A percentile compares a stretch with the other conserved stretches of the same genome.
These are phyloP conservation scores for Drosophila lacteicornis DNA, from an alignment of 1,140 invertebrate species.

Conservation along the genomic window DNA sequence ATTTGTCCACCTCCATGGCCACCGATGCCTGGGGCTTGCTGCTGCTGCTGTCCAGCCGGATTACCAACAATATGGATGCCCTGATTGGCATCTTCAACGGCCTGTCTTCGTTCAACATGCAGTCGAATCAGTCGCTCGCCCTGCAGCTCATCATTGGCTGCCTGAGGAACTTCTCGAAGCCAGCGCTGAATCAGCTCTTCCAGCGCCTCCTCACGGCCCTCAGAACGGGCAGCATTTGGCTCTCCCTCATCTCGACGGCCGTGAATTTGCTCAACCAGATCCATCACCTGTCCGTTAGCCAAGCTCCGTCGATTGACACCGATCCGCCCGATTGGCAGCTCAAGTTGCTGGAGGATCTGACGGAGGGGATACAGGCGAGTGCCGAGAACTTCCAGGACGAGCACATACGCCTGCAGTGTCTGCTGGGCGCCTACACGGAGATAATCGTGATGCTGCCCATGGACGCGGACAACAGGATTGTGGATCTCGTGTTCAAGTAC, in stretches of 20 bases:
- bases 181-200: slow-evolving; percentile 74
- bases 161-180: slow-evolving; percentile 63
- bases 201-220: slow-evolving; percentile 48
- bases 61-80: slow-evolving; percentile 75
- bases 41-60: slow-evolving; percentile 65
- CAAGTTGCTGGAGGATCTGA: slow-evolving; percentile 49
- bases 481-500: slow-evolving; percentile 70
- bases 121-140: slow-evolving; percentile 64
- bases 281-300: slow-evolving; percentile 53
- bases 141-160: slow-evolving; percentile 63
- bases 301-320: slow-evolving; percentile 24
- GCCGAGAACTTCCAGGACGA: slow-evolving; percentile 56
- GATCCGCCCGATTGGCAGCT: slow-evolving; percentile 47
- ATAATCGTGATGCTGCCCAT: slow-evolving; percentile 59
- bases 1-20: slow-evolving; percentile 73
- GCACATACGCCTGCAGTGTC: slow-evolving; percentile 50
- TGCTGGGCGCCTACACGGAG: slow-evolving; percentile 71
- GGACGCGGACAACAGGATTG: slow-evolving; percentile 37
- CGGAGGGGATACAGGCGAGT: slow-evolving; percentile 7
- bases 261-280: slow-evolving; percentile 62
- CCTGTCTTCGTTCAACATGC: slow-evolving; percentile 70
- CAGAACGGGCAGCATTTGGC: slow-evolving; percentile 60
- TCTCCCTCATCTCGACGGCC: slow-evolving; percentile 61
- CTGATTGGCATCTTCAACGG: slow-evolving; percentile 66
- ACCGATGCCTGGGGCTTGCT: slow-evolving; percentile 81